Evolutionary conservation across 1,140 invertebrate genomes (phyloP).

Genomic region (Trachelipus rathkii): DNA sequence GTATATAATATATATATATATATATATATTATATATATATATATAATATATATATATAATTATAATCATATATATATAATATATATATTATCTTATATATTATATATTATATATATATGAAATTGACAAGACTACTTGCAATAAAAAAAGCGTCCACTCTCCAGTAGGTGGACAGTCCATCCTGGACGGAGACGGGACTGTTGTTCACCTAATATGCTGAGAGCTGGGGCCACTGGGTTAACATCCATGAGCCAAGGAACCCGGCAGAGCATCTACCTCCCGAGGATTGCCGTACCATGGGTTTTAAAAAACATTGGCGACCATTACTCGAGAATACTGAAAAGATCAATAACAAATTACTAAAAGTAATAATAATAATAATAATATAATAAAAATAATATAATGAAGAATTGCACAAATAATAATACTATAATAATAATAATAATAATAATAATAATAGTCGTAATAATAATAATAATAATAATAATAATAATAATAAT

Average conservation of each 20-base stretch:
- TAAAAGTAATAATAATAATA: no score
- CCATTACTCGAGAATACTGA: background rate
- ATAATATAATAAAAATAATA: no score
- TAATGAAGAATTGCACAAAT: no score
- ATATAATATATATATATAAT: no score
- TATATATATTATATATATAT: no score
- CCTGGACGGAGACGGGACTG: background rate
- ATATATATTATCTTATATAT: no score
- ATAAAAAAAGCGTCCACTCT: background rate
- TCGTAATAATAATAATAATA: no score
- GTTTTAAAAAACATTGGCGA: conserved; percentile 3
- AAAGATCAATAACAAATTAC: background rate
- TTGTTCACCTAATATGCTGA: background rate
- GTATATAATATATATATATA: no score
- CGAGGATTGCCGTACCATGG: background rate
- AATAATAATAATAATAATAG: no score
- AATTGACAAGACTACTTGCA: background rate
- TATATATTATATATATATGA: background rate
- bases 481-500: no score
- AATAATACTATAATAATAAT: no score
- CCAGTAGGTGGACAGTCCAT: background rate
- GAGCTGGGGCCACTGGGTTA: background rate
- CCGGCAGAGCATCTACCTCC: background rate
- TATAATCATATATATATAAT: no score
- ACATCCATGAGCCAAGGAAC: background rate